These are phyloP conservation scores for Hermaeophaga mercurialis DNA, from an alignment of 2,888 invertebrate species.

Conservation along the genomic window DNA sequence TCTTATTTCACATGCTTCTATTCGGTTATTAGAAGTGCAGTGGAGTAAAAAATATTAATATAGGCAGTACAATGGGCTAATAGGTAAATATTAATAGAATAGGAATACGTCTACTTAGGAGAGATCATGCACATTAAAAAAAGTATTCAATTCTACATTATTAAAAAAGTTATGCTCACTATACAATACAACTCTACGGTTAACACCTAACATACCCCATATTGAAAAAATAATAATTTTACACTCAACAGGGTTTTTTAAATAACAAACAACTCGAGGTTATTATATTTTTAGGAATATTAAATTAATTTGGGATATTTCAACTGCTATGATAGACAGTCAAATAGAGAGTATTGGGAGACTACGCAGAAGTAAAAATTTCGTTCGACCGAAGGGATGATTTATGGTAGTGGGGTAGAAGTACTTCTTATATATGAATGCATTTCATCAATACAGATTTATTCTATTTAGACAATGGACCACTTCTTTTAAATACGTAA, in stretches of 20 bases:
- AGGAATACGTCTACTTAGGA: conserved; percentile 23
- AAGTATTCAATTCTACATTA: conserved; percentile 22
- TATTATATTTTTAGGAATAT: conserved; percentile 38
- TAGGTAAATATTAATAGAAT: conserved; percentile 30
- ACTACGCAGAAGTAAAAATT: conserved; percentile 40
- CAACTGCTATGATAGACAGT: conserved; percentile 47
- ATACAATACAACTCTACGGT: conserved; percentile 22
- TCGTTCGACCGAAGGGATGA: conserved; percentile 47
- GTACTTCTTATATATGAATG: conserved; percentile 32
- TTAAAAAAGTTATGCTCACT: conserved; percentile 19
- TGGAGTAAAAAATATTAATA: conserved; percentile 30
- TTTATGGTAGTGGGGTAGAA: conserved; percentile 38
- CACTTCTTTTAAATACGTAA: too few species aligned
- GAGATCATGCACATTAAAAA: conserved; percentile 33
- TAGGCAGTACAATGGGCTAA: conserved; percentile 23
- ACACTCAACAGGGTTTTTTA: conserved; percentile 15
- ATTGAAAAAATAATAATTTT: conserved; percentile 13
- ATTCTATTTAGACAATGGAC: too few species aligned
- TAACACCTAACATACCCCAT: conserved; percentile 45
- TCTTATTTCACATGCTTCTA: conserved; percentile 36
- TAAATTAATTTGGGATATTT: conserved; percentile 40
- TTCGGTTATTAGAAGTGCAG: conserved; percentile 24
- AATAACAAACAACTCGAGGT: conserved; percentile 19
- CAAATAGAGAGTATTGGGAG: conserved; percentile 43
- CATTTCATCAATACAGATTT: neutral